Evolutionary conservation across 2,888 invertebrate species (phyloP), one percentile per base, ranked within the genome.

Genomic region (Drosophila melanosoma): DNA sequence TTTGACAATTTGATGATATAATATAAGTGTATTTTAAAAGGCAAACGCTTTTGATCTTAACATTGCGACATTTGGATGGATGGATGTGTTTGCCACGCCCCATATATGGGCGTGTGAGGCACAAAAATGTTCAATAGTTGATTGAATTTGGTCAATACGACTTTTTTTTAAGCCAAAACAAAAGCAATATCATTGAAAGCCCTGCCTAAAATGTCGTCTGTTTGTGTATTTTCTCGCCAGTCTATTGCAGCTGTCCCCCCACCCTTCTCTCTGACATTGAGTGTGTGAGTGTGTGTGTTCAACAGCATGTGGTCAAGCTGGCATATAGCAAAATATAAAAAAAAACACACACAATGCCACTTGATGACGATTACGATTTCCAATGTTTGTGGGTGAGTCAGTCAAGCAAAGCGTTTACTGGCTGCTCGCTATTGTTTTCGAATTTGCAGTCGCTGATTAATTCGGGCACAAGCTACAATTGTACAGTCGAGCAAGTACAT

Each of bases 141-240:
- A 85, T 74, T 83, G 67, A 73, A 71, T 85, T 83, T 85, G 81
- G 83, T 82, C 83, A 82, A 75, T 69, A 49, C 80, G 61, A 69
- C 69, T 75, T 74, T 69, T 59, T 70, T 57, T 57, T 60, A 32
- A 63, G 60, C 60, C 60, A 72, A 71, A 84, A 84, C 57, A 69
- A 61, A 64, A 66, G 63, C 56, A 76, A 69, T 58, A 68, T 66
- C 71, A 75, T 69, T 79, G 58, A 63, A 32, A 73, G 74, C 84
- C 70, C 72, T 74, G 80, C 79, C 81, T 70, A 73, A 81, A 81
- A 83, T 69, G 83, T 72, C 63, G 53, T 62, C 48, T 62, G 59
- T 52, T 45, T 56, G 40, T 57, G 23, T 56, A 4, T 32, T 51
- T 48, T 64, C 32, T 36, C 35, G 62, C 56, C 53, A 56, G 54